Evolutionary conservation across 2,888 invertebrate species (phyloP).

Genomic region (Agrilus biguttatus): DNA sequence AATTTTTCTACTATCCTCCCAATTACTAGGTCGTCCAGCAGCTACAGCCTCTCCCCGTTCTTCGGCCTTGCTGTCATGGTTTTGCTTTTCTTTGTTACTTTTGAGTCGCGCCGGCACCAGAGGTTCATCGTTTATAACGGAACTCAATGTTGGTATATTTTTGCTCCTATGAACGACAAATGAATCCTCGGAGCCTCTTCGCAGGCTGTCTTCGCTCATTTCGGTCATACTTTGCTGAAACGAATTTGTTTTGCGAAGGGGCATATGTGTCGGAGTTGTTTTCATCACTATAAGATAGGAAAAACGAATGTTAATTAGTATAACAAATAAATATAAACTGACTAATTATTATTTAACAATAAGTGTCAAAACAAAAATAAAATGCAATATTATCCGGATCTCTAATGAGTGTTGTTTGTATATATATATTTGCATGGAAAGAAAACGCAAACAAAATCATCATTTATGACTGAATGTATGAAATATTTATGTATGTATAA

Average conservation of each 20-base stretch:
- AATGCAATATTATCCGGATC: no score
- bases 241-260: constrained; percentile 27
- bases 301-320: no score
- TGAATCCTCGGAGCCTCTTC: constrained; percentile 41
- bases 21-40: constrained; percentile 68
- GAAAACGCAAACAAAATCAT: no score
- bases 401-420: no score
- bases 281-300: constrained; percentile 31
- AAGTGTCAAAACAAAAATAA: no score
- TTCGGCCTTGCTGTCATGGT: constrained; percentile 50
- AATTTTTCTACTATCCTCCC: constrained; percentile 57
- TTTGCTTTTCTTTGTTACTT: constrained; percentile 46
- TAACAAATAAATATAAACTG: no score
- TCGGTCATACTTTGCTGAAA: constrained; percentile 25
- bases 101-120: constrained; percentile 39
- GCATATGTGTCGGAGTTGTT: constrained; percentile 36
- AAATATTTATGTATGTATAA: no score
- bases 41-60: constrained; percentile 39
- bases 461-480: no score
- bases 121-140: constrained; percentile 43
- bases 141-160: constrained; percentile 64
- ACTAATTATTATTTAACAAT: no score
- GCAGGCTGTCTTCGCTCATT: constrained; percentile 30
- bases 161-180: constrained; percentile 72
- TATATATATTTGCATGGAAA: no score